Evolutionary conservation across 2,888 invertebrate genomes (phyloP).

Genomic region (Ceramica pisi): DNA sequence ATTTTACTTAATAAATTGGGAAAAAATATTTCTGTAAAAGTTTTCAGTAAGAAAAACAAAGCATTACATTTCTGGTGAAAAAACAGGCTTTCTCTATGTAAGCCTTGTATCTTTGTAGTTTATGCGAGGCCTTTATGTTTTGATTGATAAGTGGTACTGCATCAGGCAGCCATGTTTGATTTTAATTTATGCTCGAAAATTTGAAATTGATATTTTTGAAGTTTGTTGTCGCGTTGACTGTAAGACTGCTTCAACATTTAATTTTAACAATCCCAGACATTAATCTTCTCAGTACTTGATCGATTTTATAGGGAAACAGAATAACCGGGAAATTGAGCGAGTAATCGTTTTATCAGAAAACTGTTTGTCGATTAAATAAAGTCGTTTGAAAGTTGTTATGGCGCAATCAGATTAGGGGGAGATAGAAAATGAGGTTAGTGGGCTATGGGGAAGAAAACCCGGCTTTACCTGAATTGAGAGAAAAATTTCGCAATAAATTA

Average conservation of each 20-base stretch:
- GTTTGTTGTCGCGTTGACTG: background rate
- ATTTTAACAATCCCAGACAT: conserved; percentile 21
- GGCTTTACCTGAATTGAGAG: background rate
- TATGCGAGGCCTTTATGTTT: too few species aligned
- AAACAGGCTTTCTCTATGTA: too few species aligned
- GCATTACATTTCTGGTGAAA: too few species aligned
- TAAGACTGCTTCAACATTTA: background rate
- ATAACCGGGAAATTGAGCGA: conserved; percentile 54
- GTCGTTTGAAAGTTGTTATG: conserved; percentile 59
- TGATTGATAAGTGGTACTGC: too few species aligned
- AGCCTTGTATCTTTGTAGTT: too few species aligned
- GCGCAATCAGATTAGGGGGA: conserved; percentile 39
- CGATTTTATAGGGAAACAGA: conserved; percentile 37
- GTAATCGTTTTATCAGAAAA: conserved; percentile 55
- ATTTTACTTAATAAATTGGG: too few species aligned
- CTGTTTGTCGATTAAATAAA: conserved; percentile 62
- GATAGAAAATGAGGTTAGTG: conserved; percentile 27
- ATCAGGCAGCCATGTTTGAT: too few species aligned
- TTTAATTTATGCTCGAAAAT: too few species aligned
- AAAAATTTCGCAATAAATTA: background rate
- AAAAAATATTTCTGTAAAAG: too few species aligned
- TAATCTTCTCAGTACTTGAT: conserved; percentile 32
- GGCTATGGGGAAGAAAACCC: conserved; percentile 1
- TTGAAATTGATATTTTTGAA: background rate
- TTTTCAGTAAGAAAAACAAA: too few species aligned